Conservation (phyloP, 2,797 vertebrate species). For the Tangara arthus region DNA sequence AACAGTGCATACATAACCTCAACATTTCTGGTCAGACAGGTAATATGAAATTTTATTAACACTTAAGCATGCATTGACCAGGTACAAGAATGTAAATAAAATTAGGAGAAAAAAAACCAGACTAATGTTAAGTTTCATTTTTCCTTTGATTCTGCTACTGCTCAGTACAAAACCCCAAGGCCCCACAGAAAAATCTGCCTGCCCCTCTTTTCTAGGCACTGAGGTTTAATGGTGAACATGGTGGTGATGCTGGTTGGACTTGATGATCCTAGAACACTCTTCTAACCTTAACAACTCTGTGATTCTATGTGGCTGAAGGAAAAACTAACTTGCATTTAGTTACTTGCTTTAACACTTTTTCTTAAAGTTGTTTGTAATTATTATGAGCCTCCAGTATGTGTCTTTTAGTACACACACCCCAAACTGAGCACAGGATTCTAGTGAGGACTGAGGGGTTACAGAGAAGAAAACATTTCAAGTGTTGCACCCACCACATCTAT, state of each 20-base stretch:
- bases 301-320: background rate
- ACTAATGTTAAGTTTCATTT: background rate
- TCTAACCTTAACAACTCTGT: background rate
- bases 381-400: rapidly evolving
- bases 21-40: background rate
- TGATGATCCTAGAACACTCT: background rate
- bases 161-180: background rate
- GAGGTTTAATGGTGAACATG: background rate
- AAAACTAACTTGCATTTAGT: background rate
- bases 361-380: background rate
- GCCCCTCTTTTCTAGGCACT: background rate
- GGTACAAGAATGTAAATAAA: background rate
- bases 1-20: background rate
- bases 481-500: rapidly evolving
- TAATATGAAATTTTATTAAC: background rate
- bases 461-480: background rate
- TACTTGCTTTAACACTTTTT: background rate
- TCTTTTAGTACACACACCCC: background rate
- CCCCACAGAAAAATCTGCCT: background rate
- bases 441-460: background rate
- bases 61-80: background rate
- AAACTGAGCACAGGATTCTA: background rate
- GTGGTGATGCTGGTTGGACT: background rate
- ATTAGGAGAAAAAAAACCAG: background rate
- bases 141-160: background rate